Conservation (phyloP, 92 coral and sea anemone genomes). For the Porites lobata region DNA sequence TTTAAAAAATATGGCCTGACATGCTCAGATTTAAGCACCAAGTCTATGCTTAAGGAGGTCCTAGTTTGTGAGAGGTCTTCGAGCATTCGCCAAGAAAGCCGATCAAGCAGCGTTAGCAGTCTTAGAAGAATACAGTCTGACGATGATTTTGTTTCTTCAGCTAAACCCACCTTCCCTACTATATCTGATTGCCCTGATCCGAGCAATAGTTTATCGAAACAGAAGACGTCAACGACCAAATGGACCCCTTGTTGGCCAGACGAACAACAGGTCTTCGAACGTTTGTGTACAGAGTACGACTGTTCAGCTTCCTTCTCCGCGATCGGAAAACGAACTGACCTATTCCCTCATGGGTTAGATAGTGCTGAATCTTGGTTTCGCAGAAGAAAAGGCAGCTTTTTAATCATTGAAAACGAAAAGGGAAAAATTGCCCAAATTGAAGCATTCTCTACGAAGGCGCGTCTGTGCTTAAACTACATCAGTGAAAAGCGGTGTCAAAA, state of each 20-base stretch:
- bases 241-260: constrained; percentile 21
- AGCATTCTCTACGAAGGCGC: constrained; percentile 57
- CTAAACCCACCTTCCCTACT: neutral
- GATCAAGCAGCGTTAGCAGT: neutral
- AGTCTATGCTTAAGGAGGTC: constrained; percentile 41
- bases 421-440: constrained; percentile 30
- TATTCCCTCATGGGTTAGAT: constrained; percentile 45
- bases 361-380: constrained; percentile 57
- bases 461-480: constrained; percentile 44
- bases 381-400: constrained; percentile 37
- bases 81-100: neutral
- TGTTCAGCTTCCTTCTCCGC: constrained; percentile 32
- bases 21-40: constrained; percentile 23
- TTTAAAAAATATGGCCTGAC: constrained; percentile 46
- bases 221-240: constrained; percentile 7
- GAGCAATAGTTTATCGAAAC: neutral
- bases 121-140: neutral
- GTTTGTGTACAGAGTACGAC: constrained; percentile 57
- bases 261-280: constrained; percentile 48
- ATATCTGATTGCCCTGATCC: neutral
- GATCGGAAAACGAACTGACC: constrained; percentile 36
- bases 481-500: constrained; percentile 20
- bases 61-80: constrained; percentile 41
- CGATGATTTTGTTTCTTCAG: neutral
- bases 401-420: constrained; percentile 35